Base-by-base conservation (phyloP, 2,113 vertebrate genomes). In the Cnemophilus loriae region DNA sequence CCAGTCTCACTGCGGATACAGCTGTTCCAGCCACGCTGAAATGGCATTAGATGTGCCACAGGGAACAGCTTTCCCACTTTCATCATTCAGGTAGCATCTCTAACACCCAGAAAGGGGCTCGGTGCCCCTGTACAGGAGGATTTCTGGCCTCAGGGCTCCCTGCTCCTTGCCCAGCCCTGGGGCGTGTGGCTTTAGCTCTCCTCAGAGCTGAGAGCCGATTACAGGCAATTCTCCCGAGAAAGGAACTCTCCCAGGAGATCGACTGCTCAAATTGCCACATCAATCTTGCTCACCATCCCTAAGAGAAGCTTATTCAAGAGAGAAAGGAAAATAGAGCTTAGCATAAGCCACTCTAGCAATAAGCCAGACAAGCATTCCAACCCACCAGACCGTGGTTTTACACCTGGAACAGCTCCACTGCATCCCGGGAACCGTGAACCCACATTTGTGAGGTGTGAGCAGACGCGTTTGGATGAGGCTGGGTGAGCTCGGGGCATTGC, bases 391-490 rank as follows among this genome's bases (percentile, higher is more conserved):
- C 0, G 32, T 35, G 55, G 69, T 69, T 71, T 77, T 18, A 17
- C 50, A 70, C 81, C 77, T 30, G 35, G n/a, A 81, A 70, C 50
- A 41, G 70, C 96, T 70, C 87, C 7, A 1, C 4, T 47, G 30
- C 78, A 67, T 3, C 37, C 71, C 3, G 4, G 68, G 73, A 79
- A 16, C 23, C 11, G 0, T 0, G 0, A 50, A 65, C 42, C n/a
- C 1, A 0, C 20, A 2, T 13, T 1, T 9, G 16, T 0, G 22
- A 49, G 35, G 39, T 2, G 19, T 1, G 15, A 60, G 69, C 1
- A 12, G 81, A 20, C 10, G 44, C 0, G 17, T 16, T 1, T 6
- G 74, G 82, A 21, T 26, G 20, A 47, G 68, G 71, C 61, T 21
- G 71, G 74, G 26, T 1, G 63, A 55, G 77, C 73, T 46, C 8